A percentile compares a stretch with the other conserved stretches of the same genome.
Evolutionary conservation across 2,797 vertebrate genomes (phyloP).

Genomic region (Poecilia wingei): DNA sequence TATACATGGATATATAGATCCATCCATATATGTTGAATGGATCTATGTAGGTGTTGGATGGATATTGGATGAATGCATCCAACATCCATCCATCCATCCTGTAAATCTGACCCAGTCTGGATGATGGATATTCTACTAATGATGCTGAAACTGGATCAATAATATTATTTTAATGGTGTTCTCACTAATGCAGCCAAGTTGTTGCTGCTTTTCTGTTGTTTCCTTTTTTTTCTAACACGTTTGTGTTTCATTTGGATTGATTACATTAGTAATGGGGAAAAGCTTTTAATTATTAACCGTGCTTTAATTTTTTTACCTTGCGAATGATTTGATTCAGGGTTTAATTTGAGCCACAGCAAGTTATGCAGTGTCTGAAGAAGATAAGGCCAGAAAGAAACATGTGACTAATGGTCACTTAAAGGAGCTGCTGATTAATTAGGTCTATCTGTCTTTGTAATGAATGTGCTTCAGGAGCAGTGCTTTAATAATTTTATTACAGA

Average conservation of each 20-base stretch:
- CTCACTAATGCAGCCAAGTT: not conserved
- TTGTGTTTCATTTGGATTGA: not conserved
- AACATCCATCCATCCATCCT: not conserved
- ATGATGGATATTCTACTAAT: not conserved
- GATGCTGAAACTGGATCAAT: not conserved
- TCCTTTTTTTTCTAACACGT: not conserved
- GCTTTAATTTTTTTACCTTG: not conserved
- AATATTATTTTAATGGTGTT: not conserved
- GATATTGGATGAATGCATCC: not conserved
- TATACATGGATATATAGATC: not conserved
- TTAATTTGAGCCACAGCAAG: not conserved
- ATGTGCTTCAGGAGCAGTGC: constrained; percentile 31
- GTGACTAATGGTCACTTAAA: constrained; percentile 18
- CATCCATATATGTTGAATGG: not conserved
- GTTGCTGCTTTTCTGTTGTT: too few relatives aligned
- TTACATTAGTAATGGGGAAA: not conserved
- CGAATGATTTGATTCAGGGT: not conserved
- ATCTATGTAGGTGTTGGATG: too few relatives aligned
- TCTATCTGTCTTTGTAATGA: constrained; percentile 39
- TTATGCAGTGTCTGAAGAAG: not conserved
- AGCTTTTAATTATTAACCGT: not conserved
- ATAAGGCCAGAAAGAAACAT: constrained; percentile 3
- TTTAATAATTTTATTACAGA: constrained; percentile 44
- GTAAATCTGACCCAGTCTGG: not conserved
- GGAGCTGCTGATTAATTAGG: constrained; percentile 41